phyloP scores from a whole-genome alignment of 2,888 invertebrate species.

The Xestia ashworthii region DNA sequence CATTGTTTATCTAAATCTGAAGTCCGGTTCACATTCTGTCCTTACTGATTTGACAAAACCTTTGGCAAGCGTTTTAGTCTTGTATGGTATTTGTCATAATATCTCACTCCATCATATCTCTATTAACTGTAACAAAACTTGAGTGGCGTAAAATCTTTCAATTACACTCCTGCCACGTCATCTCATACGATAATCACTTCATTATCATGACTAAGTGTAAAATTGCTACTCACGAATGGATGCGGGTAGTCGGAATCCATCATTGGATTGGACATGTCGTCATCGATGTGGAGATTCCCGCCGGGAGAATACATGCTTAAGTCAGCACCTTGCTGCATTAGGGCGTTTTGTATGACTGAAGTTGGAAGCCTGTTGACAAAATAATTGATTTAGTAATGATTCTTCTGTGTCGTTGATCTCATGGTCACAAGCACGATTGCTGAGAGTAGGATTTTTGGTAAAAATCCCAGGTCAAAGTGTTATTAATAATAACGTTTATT shows the following conservation, averaged over 20 bases:
- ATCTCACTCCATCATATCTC: conserved; percentile 20
- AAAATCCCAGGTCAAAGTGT: background rate
- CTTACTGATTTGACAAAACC: background rate
- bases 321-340: conserved; percentile 87
- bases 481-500: too few relatives aligned
- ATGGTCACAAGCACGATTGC: fast-evolving
- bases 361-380: conserved; percentile 81
- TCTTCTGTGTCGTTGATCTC: background rate
- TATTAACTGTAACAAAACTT: conserved; percentile 52
- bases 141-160: conserved; percentile 67
- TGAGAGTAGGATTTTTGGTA: background rate
- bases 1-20: background rate
- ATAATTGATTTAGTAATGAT: conserved; percentile 1
- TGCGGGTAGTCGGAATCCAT: conserved; percentile 82
- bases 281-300: conserved; percentile 83
- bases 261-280: conserved; percentile 86
- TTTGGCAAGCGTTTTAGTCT: background rate
- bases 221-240: conserved; percentile 82
- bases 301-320: conserved; percentile 88
- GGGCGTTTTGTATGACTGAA: conserved; percentile 86
- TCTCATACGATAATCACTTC: conserved; percentile 56
- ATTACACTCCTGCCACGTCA: conserved; percentile 60
- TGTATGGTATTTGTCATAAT: background rate
- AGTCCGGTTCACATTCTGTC: background rate
- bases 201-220: conserved; percentile 46